phyloP scores from a whole-genome alignment of 2,113 vertebrate genomes.

The Python bivittatus region DNA sequence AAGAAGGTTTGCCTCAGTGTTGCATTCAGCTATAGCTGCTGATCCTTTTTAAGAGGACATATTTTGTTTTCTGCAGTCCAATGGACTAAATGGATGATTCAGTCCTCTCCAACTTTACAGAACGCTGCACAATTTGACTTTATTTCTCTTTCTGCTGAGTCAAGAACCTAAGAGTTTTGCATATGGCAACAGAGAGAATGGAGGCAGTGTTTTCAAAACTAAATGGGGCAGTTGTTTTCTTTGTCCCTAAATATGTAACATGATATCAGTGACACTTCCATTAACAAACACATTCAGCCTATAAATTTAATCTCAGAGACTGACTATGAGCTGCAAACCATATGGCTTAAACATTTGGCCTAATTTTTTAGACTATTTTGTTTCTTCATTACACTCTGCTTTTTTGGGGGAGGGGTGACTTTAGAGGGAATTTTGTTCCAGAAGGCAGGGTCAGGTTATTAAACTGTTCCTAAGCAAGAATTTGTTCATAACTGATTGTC shows the following conservation, averaged over 20 bases:
- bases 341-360: not conserved
- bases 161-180: not conserved
- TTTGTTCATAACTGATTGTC: not conserved
- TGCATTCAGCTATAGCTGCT: not conserved
- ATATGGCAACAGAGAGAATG: not conserved
- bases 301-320: not conserved
- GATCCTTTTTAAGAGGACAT: not conserved
- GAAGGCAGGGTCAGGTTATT: not conserved
- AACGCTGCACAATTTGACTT: not conserved
- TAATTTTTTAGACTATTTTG: not conserved
- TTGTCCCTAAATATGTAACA: not conserved
- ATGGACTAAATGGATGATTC: not conserved
- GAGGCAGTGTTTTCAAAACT: not conserved
- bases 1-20: not conserved
- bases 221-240: not conserved
- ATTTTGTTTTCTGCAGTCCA: not conserved
- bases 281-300: not conserved
- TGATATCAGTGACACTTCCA: not conserved
- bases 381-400: not conserved
- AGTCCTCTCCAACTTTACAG: not conserved
- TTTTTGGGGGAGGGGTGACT: not conserved
- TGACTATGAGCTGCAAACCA: not conserved
- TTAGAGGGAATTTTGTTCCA: not conserved
- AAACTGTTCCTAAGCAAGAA: not conserved
- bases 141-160: not conserved